phyloP scores from a whole-genome alignment of 2,113 vertebrate species.

The Neogale vison region DNA sequence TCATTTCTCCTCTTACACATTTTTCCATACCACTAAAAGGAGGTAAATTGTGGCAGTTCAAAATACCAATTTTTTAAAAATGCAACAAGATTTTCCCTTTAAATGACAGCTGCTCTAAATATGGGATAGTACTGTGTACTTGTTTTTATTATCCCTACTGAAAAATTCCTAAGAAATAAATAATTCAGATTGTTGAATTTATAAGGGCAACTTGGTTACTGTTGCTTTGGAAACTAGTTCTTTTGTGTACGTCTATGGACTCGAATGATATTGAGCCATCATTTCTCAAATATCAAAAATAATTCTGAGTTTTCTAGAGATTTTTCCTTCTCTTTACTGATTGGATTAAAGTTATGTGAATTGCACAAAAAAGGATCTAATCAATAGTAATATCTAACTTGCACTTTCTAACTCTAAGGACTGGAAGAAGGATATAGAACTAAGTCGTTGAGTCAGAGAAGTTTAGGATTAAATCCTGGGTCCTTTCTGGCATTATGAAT shows the following conservation, averaged over 20 bases:
- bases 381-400: not conserved
- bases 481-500: not conserved
- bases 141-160: slow-evolving; percentile 69
- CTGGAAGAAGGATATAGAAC: not conserved
- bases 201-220: slow-evolving; percentile 72
- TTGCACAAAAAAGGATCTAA: not conserved
- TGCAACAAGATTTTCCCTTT: slow-evolving; percentile 16
- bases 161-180: slow-evolving; percentile 75
- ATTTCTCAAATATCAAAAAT: slow-evolving; percentile 59
- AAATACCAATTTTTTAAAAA: slow-evolving; percentile 54
- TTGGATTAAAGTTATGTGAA: not conserved
- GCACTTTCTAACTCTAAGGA: not conserved
- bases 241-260: slow-evolving; percentile 1
- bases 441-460: not conserved
- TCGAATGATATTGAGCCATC: slow-evolving; percentile 49
- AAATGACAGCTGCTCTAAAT: slow-evolving; percentile 36
- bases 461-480: not conserved
- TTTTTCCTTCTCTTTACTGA: not conserved
- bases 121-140: slow-evolving; percentile 35
- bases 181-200: slow-evolving; percentile 62
- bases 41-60: not conserved
- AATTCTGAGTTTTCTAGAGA: not conserved
- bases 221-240: slow-evolving; percentile 82
- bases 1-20: not conserved
- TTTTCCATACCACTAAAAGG: not conserved